Base-by-base conservation (phyloP, 2,888 invertebrate genomes). In the Limenitis camilla region DNA sequence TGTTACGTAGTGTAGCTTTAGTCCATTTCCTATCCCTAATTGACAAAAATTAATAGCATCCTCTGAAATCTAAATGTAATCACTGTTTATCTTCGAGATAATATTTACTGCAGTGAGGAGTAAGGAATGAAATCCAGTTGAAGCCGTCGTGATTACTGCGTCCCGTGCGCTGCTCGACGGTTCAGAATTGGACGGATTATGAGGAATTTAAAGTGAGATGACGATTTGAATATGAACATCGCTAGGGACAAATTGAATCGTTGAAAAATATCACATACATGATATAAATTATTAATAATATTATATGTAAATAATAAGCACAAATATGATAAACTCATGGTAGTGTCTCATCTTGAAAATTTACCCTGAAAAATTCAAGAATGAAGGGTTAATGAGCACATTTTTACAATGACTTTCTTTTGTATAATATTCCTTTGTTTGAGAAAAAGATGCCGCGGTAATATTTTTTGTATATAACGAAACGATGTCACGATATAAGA, bases 131-230 rank as follows among this genome's bases (percentile, higher is more conserved):
- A 83, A 85, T 84, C 85, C 86, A 72, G 67, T 71, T 74, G 81
- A 83, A 84, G 81, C 81, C 81, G 75, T 78, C 81, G 78, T 81
- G 83, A 86, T 85, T 83, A 82, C 83, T 72, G 71, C 76, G 79
- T 74, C 74, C 78, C 80, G 76, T 67, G 72, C 72, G 70, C 72
- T 71, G 69, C 78, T 71, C 76, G 71, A 72, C 78, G 76, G 74
- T 79, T 80, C 78, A 80, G 78, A 83, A 87, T 87, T 85, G 85
- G 82, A 79, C 75, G 86, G 86, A 87, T 87, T 87, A 86, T 81
- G 83, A 84, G 82, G 84, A 84, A 80, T 86, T 86, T 82, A 81
- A 79, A 81, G 75, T 73, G 75, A 81, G 80, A 83, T 81, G 84
- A 82, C 86, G 78, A 85, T 84, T 85, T 84, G 81, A 83, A 81